Base-by-base conservation (phyloP, 2,888 invertebrate species). In the Amorpha juglandis region DNA sequence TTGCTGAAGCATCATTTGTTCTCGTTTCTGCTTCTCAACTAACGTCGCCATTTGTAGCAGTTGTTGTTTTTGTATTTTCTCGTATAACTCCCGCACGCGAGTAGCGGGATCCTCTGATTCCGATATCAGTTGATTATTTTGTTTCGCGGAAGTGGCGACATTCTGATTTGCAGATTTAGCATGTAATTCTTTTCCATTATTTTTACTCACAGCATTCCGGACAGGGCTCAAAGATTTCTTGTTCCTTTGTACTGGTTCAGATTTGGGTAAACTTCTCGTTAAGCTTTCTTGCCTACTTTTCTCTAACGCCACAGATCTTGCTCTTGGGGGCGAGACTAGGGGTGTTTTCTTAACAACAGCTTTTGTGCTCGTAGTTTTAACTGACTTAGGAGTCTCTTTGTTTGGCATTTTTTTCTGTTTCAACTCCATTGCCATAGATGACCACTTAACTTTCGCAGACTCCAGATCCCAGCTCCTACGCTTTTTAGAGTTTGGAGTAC, bases 11-110 rank as follows among this genome's bases (percentile, higher is more conserved):
- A 94, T 83, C 62, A 93, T 83, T 75, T 96, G 96, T 77, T 96
- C 96, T 62, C 89, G 91, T 68, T 95, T 94, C 78, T 96, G 96
- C 66, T 95, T 94, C 47, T 94, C 94, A 3, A 96, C 90, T 63
- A 96, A 81, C 64, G 92, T 94, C 0, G 93, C 87, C 94, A 96
- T 95, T 80, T 96, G 95, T 50, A 92, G 86, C 8, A 95, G 92
- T 78, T 97, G 96, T 70, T 96, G 95, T 47, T 94, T 94, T 74
- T 96, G 95, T 69, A 96, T 88, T 76, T 89, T 92, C 35, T 93
- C 92, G 67, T 92, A 93, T 0, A 93, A 81, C 81, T 89, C 94
- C 74, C 82, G 77, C 1, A 93, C 88, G 62, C 83, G 81, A 0
- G 81, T 70, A 0, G 89, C 92, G 0, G 92, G 92, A 67, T 93